These are phyloP conservation scores for Vesta saturnalis DNA, from an alignment of 2,888 invertebrate genomes.

Conservation along the genomic window DNA sequence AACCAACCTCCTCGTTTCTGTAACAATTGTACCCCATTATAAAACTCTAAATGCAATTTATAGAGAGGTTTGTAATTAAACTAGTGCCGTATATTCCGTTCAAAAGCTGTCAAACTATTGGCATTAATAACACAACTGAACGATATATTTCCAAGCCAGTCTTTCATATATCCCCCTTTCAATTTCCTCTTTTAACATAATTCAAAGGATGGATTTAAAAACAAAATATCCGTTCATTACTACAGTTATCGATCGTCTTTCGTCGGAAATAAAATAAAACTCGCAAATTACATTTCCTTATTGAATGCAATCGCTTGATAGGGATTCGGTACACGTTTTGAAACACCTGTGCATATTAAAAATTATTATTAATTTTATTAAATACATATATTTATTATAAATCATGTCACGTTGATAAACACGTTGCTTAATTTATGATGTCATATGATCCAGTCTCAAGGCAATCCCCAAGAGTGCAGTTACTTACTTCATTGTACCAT, in stretches of 20 bases:
- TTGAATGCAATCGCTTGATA: no score
- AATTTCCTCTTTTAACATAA: not conserved
- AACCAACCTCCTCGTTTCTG: constrained; percentile 60
- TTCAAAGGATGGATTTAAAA: not conserved
- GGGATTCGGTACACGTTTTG: no score
- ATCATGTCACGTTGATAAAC: not conserved
- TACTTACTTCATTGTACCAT: not conserved
- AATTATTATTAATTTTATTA: no score
- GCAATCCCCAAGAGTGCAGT: not conserved
- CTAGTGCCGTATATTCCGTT: no score
- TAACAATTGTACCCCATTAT: constrained; percentile 30
- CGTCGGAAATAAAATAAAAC: not conserved
- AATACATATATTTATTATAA: not conserved
- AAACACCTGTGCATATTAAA: no score
- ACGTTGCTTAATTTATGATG: not conserved
- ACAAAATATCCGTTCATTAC: not conserved
- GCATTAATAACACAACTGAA: no score
- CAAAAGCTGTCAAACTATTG: constrained; percentile 49
- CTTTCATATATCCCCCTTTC: no score
- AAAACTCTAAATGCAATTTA: no score
- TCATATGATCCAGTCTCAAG: not conserved
- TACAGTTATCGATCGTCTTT: not conserved
- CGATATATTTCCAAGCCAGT: no score
- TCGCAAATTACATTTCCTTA: not conserved
- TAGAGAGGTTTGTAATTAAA: no score